Conservation (phyloP, 2,113 vertebrate species). For the Nibea albiflora region DNA sequence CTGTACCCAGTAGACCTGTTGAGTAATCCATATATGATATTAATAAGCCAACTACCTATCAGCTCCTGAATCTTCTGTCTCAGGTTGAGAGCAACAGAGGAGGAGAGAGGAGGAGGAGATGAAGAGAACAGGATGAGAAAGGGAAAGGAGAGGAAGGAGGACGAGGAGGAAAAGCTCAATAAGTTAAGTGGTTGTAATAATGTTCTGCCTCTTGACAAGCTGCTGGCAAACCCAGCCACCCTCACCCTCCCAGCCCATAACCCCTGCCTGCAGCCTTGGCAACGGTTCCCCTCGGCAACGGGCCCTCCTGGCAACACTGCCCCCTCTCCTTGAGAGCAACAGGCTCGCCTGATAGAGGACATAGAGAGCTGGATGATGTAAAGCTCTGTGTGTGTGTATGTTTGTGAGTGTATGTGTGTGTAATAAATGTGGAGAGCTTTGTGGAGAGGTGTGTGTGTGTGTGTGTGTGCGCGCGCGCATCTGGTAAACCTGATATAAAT, state of each 20-base stretch:
- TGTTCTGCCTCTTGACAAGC: conserved; percentile 73
- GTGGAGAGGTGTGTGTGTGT: conserved; percentile 22
- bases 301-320: conserved; percentile 65
- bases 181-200: conserved; percentile 85
- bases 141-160: neutral
- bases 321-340: conserved; percentile 74
- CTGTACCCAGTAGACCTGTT: neutral
- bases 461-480: conserved; percentile 41
- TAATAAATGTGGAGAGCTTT: conserved; percentile 44
- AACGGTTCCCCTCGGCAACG: conserved; percentile 62
- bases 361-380: conserved; percentile 58
- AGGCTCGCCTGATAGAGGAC: conserved; percentile 74
- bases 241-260: conserved; percentile 35
- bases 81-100: neutral
- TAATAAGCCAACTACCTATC: neutral
- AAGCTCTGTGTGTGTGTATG: conserved; percentile 41
- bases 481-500: conserved; percentile 67
- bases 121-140: conserved; percentile 8
- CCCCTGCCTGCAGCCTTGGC: conserved; percentile 69
- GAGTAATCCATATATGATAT: neutral
- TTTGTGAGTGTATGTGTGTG: conserved; percentile 29
- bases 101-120: neutral
- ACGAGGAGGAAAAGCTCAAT: conserved; percentile 63
- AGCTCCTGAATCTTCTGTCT: conserved; percentile 4
- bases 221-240: conserved; percentile 57